Conservation (phyloP, 2,797 vertebrate species). For the Dendrocincla tyrannina region DNA sequence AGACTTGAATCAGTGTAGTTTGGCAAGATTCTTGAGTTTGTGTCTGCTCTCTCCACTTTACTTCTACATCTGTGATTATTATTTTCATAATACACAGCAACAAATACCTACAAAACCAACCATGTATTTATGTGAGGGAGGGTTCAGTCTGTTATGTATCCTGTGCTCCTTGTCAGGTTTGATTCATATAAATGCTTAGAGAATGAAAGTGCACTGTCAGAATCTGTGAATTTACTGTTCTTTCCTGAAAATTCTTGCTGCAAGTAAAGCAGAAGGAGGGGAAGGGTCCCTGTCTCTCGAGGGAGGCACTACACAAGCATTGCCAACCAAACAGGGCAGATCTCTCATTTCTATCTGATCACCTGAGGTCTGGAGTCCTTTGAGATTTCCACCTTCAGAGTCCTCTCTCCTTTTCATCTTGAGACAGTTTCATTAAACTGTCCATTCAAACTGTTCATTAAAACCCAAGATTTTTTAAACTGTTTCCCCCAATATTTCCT, state of each 20-base stretch:
- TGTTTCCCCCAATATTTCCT: neutral
- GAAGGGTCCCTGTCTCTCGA: too few relatives aligned
- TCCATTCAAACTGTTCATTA: too few relatives aligned
- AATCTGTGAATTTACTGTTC: neutral
- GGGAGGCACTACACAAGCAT: accelerated
- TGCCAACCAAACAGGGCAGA: neutral
- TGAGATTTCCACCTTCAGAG: neutral
- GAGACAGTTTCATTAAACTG: neutral
- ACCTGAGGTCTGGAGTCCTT: neutral
- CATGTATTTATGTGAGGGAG: neutral
- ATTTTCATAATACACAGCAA: neutral
- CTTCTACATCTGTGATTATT: neutral
- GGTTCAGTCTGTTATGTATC: neutral
- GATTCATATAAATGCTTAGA: neutral
- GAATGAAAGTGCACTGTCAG: neutral
- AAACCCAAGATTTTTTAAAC: neutral
- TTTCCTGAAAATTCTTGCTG: neutral
- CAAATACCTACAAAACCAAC: neutral
- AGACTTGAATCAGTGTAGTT: neutral
- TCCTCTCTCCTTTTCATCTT: neutral
- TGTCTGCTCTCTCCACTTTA: neutral
- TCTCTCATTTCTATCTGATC: neutral
- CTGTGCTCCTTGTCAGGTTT: neutral
- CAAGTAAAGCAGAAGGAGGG: neutral
- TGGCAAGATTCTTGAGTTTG: neutral